Percentiles rank a stretch among this genome's conserved stretches.
Conservation (phyloP, 92 coral and sea anemone species). For the Epizoanthus illoricatus region DNA sequence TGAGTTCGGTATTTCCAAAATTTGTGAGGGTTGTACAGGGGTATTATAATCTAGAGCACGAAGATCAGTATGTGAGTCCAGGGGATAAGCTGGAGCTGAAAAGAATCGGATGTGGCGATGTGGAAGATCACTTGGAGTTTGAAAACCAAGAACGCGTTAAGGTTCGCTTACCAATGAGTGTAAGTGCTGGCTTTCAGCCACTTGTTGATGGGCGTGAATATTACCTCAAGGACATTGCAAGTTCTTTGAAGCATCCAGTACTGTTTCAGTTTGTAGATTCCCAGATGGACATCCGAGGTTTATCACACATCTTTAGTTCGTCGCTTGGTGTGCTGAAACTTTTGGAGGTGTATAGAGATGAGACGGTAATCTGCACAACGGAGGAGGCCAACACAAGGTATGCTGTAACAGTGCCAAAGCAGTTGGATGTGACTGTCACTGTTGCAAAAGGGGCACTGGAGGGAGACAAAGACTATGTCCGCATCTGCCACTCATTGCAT, state of each 20-base stretch:
- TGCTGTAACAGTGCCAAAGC: slow-evolving; percentile 83
- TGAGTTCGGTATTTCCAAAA: slow-evolving; percentile 62
- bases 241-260: slow-evolving; percentile 54
- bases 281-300: slow-evolving; percentile 51
- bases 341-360: slow-evolving; percentile 62
- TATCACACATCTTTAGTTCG: slow-evolving; percentile 67
- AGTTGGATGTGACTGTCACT: slow-evolving; percentile 74
- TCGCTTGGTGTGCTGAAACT: slow-evolving; percentile 71
- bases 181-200: slow-evolving; percentile 87
- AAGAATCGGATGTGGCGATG: slow-evolving; percentile 58
- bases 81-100: slow-evolving; percentile 87
- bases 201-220: slow-evolving; percentile 91
- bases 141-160: slow-evolving; percentile 67
- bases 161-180: slow-evolving; percentile 69
- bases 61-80: slow-evolving; percentile 72
- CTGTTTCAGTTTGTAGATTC: slow-evolving; percentile 80
- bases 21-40: slow-evolving; percentile 95
- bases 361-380: slow-evolving; percentile 80
- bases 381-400: slow-evolving; percentile 62
- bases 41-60: slow-evolving; percentile 66
- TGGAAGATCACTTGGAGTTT: slow-evolving; percentile 57
- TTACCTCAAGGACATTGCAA: slow-evolving; percentile 72
- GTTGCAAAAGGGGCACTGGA: slow-evolving; percentile 84
- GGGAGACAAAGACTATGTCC: slow-evolving; percentile 87
- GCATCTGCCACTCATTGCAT: slow-evolving; percentile 78